Conservation (phyloP, 2,113 vertebrate genomes). For the Syngnathus floridae region DNA sequence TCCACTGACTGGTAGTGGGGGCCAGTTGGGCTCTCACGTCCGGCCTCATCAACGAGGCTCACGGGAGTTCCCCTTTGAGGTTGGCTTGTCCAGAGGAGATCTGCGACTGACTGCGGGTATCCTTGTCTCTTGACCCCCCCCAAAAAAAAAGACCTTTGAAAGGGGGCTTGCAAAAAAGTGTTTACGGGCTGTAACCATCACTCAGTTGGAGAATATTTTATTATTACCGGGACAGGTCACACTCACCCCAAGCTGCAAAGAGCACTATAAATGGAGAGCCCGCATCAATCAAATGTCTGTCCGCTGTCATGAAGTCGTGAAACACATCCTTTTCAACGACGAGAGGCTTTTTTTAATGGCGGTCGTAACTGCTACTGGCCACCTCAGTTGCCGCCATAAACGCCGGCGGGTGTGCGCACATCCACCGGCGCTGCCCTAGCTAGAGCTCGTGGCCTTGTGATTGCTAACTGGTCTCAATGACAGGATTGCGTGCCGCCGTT, state of each 20-base stretch:
- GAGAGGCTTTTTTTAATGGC: slow-evolving; percentile 29
- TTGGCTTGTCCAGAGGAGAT: background rate
- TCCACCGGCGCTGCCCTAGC: slow-evolving; percentile 41
- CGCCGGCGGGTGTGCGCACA: slow-evolving; percentile 19
- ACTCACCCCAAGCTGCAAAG: slow-evolving; percentile 51
- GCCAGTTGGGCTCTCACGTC: slow-evolving; percentile 52
- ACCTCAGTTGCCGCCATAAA: slow-evolving; percentile 52
- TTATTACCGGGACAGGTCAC: slow-evolving; percentile 61
- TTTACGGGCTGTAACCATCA: slow-evolving; percentile 49
- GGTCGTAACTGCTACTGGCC: slow-evolving; percentile 40
- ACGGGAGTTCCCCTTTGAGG: slow-evolving; percentile 16
- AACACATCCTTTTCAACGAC: slow-evolving; percentile 8
- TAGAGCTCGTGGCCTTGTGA: slow-evolving; percentile 81
- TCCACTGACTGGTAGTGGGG: slow-evolving; percentile 46
- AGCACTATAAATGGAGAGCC: slow-evolving; percentile 40
- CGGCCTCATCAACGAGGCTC: slow-evolving; percentile 49
- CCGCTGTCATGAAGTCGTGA: slow-evolving; percentile 11
- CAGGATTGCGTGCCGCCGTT: slow-evolving; percentile 86
- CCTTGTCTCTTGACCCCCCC: slow-evolving; percentile 42
- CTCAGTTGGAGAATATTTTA: slow-evolving; percentile 47
- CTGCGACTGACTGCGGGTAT: slow-evolving; percentile 38
- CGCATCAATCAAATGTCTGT: slow-evolving; percentile 41
- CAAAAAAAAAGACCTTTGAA: slow-evolving; percentile 52
- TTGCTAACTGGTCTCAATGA: slow-evolving; percentile 97
- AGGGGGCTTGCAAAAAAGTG: slow-evolving; percentile 27